Conservation (phyloP, 2,113 vertebrate genomes). For the Leptodactylus fuscus region DNA sequence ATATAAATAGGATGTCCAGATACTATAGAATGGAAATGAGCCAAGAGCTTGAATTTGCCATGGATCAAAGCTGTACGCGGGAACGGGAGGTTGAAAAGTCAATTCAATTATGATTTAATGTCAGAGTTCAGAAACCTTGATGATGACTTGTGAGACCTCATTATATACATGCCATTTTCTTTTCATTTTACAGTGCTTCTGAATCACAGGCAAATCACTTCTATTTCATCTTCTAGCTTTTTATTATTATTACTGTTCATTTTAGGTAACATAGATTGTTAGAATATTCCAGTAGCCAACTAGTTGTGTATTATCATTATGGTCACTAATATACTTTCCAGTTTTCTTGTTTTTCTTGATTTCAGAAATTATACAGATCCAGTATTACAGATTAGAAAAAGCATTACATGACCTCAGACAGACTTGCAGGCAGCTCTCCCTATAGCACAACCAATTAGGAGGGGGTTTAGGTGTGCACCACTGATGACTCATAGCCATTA, state of each 20-base stretch:
- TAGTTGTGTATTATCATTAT: neutral
- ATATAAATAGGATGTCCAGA: conserved; percentile 8
- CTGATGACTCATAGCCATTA: too few relatives aligned
- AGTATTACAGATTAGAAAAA: too few relatives aligned
- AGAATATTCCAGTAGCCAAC: neutral
- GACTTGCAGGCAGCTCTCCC: too few relatives aligned
- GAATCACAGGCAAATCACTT: conserved; percentile 15
- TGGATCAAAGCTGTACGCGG: neutral
- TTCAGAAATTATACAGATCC: too few relatives aligned
- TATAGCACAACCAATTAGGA: too few relatives aligned
- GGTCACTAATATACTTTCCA: too few relatives aligned
- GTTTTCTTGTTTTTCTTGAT: too few relatives aligned
- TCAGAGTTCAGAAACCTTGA: conserved; percentile 35
- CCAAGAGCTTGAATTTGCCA: neutral
- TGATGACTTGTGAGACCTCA: conserved; percentile 36
- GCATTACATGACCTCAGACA: too few relatives aligned
- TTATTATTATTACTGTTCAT: neutral
- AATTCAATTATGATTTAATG: conserved; percentile 43
- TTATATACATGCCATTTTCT: conserved; percentile 20
- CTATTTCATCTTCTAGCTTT: neutral
- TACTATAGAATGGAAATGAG: neutral
- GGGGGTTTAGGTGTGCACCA: too few relatives aligned
- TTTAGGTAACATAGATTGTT: conserved; percentile 1
- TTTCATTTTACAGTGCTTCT: neutral
- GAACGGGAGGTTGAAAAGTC: conserved; percentile 22